These are phyloP conservation scores for Saccopteryx leptura DNA, from an alignment of 2,113 vertebrate genomes.

Conservation along the genomic window DNA sequence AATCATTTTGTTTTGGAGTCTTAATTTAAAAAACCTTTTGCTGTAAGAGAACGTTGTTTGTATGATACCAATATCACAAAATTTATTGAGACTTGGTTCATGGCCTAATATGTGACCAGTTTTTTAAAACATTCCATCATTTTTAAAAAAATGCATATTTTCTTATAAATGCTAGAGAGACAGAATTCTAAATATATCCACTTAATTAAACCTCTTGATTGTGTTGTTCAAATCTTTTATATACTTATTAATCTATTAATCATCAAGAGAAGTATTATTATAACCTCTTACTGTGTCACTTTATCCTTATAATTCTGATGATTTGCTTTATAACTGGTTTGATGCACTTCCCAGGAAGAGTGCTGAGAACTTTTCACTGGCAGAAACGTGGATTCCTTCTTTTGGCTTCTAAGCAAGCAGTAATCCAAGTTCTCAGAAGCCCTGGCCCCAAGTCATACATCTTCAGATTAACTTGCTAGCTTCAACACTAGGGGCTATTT, in stretches of 20 bases:
- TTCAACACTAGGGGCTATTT: background rate
- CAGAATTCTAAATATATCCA: constrained; percentile 3
- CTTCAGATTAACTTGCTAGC: background rate
- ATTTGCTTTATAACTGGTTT: background rate
- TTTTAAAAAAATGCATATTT: background rate
- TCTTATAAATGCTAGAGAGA: background rate
- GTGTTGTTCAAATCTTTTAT: background rate
- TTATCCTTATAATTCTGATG: constrained; percentile 31
- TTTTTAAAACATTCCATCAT: background rate
- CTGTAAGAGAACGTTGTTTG: background rate
- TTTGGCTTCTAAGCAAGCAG: constrained; percentile 40
- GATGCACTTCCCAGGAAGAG: background rate
- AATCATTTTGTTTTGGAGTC: constrained; percentile 1
- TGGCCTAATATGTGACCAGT: background rate
- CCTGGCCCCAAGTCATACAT: background rate
- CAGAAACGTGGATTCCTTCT: background rate
- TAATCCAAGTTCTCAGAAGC: constrained; percentile 52
- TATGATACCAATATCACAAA: background rate
- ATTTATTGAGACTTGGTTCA: background rate
- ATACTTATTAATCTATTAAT: background rate
- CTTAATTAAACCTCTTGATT: constrained; percentile 38
- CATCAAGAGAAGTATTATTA: background rate
- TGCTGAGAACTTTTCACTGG: background rate
- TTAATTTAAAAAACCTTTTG: background rate
- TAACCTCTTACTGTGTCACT: background rate